These are phyloP conservation scores for Stichodactyla helianthus DNA, from an alignment of 64 coral and sea anemone species.

Conservation along the genomic window DNA sequence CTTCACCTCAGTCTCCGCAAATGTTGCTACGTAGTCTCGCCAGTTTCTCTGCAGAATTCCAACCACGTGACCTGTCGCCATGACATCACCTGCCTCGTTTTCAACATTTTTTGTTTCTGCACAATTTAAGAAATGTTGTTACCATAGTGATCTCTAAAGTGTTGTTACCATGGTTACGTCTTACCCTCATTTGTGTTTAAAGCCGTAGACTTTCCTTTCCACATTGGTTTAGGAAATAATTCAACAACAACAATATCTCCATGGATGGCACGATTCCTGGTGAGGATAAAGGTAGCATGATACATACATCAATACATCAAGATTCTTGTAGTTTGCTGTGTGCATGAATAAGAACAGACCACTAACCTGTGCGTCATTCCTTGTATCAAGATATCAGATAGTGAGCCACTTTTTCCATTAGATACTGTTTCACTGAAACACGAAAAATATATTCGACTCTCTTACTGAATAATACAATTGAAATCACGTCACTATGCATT, in stretches of 20 bases:
- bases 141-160: neutral
- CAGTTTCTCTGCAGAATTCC: conserved; percentile 78
- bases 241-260: conserved; percentile 84
- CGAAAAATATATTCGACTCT: neutral
- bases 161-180: neutral
- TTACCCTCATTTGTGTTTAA: conserved; percentile 50
- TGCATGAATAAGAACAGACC: neutral
- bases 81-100: conserved; percentile 34
- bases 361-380: conserved; percentile 29
- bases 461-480: no score
- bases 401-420: conserved; percentile 35
- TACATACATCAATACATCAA: no score
- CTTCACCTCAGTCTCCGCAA: conserved; percentile 77
- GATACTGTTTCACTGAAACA: conserved; percentile 29
- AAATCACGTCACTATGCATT: no score
- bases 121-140: neutral
- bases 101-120: neutral
- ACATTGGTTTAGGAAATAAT: conserved; percentile 62
- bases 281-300: neutral
- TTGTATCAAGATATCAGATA: conserved; percentile 64
- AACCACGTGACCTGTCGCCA: conserved; percentile 68
- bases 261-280: conserved; percentile 84
- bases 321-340: neutral
- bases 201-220: conserved; percentile 73
- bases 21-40: conserved; percentile 82